Conservation (phyloP, 2,113 vertebrate genomes). For the Myrmecophaga tridactyla region DNA sequence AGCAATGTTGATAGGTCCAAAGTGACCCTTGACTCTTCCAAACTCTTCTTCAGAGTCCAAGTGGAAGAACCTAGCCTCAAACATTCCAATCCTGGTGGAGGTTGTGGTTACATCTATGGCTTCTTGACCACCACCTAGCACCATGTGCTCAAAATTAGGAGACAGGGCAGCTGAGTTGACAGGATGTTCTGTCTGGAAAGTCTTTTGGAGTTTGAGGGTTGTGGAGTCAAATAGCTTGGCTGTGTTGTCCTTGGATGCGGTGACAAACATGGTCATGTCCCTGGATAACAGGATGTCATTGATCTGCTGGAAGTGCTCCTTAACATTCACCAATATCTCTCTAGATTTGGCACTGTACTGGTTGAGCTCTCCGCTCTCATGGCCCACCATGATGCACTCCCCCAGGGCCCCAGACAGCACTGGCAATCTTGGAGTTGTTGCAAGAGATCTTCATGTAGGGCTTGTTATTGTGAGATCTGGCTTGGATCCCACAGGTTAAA, state of each 20-base stretch:
- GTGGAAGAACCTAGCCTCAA: constrained; percentile 92
- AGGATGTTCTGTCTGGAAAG: constrained; percentile 87
- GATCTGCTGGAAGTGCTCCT: constrained; percentile 94
- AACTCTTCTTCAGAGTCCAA: constrained; percentile 98
- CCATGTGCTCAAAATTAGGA: too few species aligned
- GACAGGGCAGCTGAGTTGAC: too few species aligned
- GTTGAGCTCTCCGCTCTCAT: constrained; percentile 92
- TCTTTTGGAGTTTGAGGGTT: constrained; percentile 90
- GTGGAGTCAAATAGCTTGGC: constrained; percentile 94
- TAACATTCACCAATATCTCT: constrained; percentile 87
- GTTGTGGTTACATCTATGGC: too few species aligned
- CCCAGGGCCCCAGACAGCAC: constrained; percentile 94
- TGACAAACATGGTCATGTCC: constrained; percentile 94
- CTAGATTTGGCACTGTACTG: constrained; percentile 94
- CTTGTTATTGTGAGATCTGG: constrained; percentile 92
- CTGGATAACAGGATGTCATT: constrained; percentile 93
- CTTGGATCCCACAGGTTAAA: constrained; percentile 89
- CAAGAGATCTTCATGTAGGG: constrained; percentile 91
- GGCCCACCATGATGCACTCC: constrained; percentile 91
- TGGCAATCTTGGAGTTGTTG: constrained; percentile 92
- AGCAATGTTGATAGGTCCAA: constrained; percentile 97
- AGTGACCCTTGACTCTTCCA: constrained; percentile 97
- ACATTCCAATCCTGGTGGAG: too few species aligned
- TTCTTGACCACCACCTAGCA: too few species aligned
- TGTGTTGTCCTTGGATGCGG: constrained; percentile 91